phyloP scores from a whole-genome alignment of 2,888 invertebrate genomes.

The Eupithecia tripunctaria region DNA sequence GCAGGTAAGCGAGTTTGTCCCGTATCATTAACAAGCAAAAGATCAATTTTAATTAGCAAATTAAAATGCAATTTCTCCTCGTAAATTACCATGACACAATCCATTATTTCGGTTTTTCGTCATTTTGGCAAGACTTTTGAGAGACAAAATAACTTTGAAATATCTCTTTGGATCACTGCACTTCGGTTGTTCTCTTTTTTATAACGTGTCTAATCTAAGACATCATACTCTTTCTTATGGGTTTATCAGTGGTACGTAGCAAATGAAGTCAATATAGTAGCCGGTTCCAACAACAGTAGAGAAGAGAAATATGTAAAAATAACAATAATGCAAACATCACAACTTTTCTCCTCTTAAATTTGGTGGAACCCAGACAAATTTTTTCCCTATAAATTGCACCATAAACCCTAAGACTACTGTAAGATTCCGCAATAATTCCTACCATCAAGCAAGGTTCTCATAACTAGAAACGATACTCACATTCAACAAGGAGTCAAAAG shows the following conservation, averaged over 20 bases:
- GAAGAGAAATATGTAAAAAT: not conserved
- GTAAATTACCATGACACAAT: conserved; percentile 23
- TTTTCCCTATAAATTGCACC: not conserved
- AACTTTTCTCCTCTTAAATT: not conserved
- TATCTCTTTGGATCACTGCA: conserved; percentile 18
- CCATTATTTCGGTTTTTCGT: conserved; percentile 15
- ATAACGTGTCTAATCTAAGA: not conserved
- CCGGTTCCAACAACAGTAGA: not conserved
- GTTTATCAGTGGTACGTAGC: not conserved
- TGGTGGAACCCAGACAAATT: too few relatives aligned
- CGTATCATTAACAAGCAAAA: conserved; percentile 28
- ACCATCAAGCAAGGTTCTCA: not conserved
- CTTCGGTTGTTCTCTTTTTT: conserved; percentile 13
- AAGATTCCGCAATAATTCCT: not conserved
- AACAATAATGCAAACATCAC: not conserved
- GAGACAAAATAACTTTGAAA: not conserved
- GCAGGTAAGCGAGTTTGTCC: conserved; percentile 21
- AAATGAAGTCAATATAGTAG: not conserved
- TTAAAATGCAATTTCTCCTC: conserved; percentile 28
- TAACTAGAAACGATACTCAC: conserved; percentile 80
- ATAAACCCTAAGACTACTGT: not conserved
- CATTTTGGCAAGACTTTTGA: conserved; percentile 16
- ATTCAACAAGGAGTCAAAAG: conserved; percentile 89
- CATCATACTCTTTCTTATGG: too few relatives aligned
- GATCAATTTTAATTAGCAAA: conserved; percentile 24